phyloP scores from a whole-genome alignment of 92 coral and sea anemone genomes.

The Hydrozoanthus gracilis region DNA sequence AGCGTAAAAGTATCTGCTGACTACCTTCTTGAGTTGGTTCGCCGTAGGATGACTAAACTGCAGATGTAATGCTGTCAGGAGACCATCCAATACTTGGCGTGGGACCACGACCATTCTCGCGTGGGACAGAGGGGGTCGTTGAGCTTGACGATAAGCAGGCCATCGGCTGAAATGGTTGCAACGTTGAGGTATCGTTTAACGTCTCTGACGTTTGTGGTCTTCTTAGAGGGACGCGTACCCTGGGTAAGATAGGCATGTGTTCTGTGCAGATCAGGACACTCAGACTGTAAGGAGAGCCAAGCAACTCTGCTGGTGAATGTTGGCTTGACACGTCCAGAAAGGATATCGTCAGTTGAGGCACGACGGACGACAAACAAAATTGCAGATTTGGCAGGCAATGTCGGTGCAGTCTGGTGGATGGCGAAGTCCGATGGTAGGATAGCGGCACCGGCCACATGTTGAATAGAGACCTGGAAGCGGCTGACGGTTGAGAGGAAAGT shows the following conservation, averaged over 20 bases:
- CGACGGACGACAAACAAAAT: neutral
- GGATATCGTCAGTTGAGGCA: neutral
- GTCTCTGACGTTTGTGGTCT: neutral
- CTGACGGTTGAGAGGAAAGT: neutral
- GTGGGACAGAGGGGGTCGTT: neutral
- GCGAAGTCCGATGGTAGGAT: too few relatives aligned
- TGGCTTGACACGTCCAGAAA: neutral
- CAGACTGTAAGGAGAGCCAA: neutral
- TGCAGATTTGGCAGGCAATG: neutral
- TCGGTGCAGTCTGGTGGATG: neutral
- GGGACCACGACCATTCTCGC: neutral
- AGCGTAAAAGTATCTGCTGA: neutral
- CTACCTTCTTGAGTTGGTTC: neutral
- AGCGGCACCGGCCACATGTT: too few relatives aligned
- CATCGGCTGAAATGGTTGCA: neutral
- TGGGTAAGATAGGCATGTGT: neutral
- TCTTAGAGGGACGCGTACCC: neutral
- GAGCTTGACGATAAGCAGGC: neutral
- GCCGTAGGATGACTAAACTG: neutral
- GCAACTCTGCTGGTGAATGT: neutral
- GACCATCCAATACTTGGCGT: neutral
- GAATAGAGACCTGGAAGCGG: too few relatives aligned
- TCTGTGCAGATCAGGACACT: neutral
- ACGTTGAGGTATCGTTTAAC: too few relatives aligned
- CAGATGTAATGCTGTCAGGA: neutral